These are phyloP conservation scores for Rosalia funebris DNA, from an alignment of 2,888 invertebrate species.

Conservation along the genomic window DNA sequence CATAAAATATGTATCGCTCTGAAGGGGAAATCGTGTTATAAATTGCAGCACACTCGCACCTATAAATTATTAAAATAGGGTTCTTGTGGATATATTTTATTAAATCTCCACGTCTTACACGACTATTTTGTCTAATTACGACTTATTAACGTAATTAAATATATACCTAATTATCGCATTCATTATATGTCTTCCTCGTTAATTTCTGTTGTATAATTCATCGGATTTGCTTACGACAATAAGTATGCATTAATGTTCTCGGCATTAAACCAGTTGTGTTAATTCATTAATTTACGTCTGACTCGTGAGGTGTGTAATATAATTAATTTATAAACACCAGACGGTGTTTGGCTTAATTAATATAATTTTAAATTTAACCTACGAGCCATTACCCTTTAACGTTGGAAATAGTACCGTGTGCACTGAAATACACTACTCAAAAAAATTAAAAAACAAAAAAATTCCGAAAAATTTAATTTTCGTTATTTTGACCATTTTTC, in stretches of 20 bases:
- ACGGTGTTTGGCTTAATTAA: too few relatives aligned
- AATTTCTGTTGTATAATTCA: neutral
- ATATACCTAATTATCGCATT: slow-evolving; percentile 1
- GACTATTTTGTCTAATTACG: neutral
- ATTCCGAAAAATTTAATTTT: too few relatives aligned
- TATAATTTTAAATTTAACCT: too few relatives aligned
- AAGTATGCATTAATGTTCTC: neutral
- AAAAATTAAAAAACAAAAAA: too few relatives aligned
- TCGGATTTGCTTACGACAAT: neutral
- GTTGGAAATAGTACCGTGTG: too few relatives aligned
- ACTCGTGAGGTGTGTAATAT: too few relatives aligned
- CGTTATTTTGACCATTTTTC: too few relatives aligned
- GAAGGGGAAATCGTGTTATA: slow-evolving; percentile 23
- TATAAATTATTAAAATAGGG: slow-evolving; percentile 20
- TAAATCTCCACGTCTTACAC: neutral
- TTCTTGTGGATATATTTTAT: slow-evolving; percentile 13
- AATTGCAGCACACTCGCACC: slow-evolving; percentile 1
- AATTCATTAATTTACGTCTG: neutral
- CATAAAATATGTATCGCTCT: slow-evolving; percentile 8
- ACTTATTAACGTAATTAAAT: slow-evolving; percentile 3
- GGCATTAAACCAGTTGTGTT: neutral
- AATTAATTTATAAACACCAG: too few relatives aligned
- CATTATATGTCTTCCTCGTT: neutral
- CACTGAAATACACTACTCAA: too few relatives aligned
- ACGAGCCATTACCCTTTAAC: too few relatives aligned